Base-by-base conservation (phyloP, 2,797 vertebrate genomes). In the Luscinia luscinia region DNA sequence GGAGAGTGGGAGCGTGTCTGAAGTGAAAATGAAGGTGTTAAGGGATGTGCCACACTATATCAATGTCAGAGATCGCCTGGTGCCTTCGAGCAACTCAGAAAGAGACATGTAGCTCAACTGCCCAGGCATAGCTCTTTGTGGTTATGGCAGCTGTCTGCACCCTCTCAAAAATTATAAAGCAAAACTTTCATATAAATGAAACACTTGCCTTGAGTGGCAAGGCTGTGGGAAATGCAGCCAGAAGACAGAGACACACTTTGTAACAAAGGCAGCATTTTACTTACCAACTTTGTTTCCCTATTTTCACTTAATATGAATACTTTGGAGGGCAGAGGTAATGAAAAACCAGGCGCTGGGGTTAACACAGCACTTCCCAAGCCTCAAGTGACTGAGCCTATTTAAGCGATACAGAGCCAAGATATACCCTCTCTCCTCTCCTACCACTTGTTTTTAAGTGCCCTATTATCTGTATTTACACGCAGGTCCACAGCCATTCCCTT, bases 1-100 rank as follows among this genome's bases (percentile, higher is more conserved):
- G 72, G 38, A 63, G 66, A 88, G 59, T 28, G 46, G 63, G 67
- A 90, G n/a, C 11, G 1, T 45, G 61, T 70, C 75, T 82, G 91
- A 91, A 79, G 77, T 38, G 63, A 81, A 87, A 84, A 95, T 57
- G 77, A 96, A 91, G 80, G 80, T 2, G 11, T 57, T 79, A 57
- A 82, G 75, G 9, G 61, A 83, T 57, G 57, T 28, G 63, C 30
- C 48, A 41, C 12, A 11, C 59, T 73, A 12, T 32, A 80, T 84
- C 91, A 93, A 59, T 43, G 80, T 87, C 92, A 87, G 67, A 93
- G 69, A 32, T 61, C 2, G 70, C 21, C 58, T 49, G 48, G 61
- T 87, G 63, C 58, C 67, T 88, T 40, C 34, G 36, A 86, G 43
- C 55, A 59, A 18, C 75, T 79, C 85, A 43, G 49, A 68, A 81